Evolutionary conservation across 2,797 vertebrate species (phyloP).

Genomic region (Typhlichthys subterraneus): DNA sequence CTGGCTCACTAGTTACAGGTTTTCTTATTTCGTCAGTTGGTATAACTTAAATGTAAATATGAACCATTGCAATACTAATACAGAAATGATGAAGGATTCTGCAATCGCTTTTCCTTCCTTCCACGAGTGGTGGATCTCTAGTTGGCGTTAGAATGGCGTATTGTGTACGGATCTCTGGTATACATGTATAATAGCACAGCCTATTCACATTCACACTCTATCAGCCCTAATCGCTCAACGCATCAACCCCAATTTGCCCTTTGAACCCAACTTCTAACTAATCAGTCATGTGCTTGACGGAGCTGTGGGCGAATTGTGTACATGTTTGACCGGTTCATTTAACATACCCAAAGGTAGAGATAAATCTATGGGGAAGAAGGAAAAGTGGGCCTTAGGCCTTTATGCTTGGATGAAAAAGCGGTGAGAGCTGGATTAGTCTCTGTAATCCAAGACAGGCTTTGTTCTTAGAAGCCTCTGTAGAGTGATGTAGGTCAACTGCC

Average conservation of each 20-base stretch:
- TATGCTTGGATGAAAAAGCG: neutral
- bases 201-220: constrained; percentile 3
- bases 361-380: neutral
- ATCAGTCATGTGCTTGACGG: neutral
- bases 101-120: neutral
- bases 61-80: neutral
- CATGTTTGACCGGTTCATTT: neutral
- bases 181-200: neutral
- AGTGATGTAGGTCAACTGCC: constrained; percentile 34
- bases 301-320: neutral
- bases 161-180: neutral
- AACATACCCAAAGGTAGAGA: neutral
- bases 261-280: constrained; percentile 11
- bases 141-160: neutral
- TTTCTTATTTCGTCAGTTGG: too few species aligned
- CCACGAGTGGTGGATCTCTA: too few species aligned
- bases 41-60: too few species aligned
- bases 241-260: constrained; percentile 15
- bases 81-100: neutral
- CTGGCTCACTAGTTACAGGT: too few species aligned
- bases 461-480: constrained; percentile 11
- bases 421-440: constrained; percentile 20
- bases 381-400: neutral
- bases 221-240: constrained; percentile 4
- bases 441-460: constrained; percentile 28